These are phyloP conservation scores for Telenomus remus DNA, from an alignment of 1,140 invertebrate genomes.

Conservation along the genomic window DNA sequence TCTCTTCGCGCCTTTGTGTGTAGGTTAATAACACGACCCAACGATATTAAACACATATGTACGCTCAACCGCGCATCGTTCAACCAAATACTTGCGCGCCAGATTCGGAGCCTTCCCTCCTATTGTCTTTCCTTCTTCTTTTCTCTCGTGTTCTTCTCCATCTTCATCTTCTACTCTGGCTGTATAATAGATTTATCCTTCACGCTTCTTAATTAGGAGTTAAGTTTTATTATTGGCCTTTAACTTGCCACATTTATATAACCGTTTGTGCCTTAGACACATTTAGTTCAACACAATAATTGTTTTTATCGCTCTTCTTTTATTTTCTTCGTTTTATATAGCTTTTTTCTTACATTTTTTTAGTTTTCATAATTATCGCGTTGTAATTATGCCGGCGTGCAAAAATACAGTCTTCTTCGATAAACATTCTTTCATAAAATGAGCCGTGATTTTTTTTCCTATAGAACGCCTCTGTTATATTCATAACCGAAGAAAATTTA, in stretches of 20 bases:
- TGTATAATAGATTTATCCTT: conserved; percentile 75
- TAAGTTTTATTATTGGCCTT: conserved; percentile 73
- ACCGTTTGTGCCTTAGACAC: conserved; percentile 48
- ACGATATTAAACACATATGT: conserved; percentile 67
- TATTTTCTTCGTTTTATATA: conserved; percentile 13
- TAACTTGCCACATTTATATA: conserved; percentile 59
- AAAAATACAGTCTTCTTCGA: neutral
- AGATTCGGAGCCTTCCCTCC: conserved; percentile 29
- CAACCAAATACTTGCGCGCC: conserved; percentile 47
- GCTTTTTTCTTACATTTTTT: neutral
- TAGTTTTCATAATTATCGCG: too few species aligned
- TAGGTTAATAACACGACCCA: conserved; percentile 70
- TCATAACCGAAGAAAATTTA: too few species aligned
- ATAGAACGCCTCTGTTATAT: too few species aligned
- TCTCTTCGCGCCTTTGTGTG: conserved; percentile 55
- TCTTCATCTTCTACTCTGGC: conserved; percentile 20
- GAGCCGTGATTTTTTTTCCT: too few species aligned
- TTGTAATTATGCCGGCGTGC: neutral
- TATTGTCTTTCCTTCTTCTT: conserved; percentile 30
- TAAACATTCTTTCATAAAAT: too few species aligned
- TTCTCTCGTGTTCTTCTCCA: conserved; percentile 1
- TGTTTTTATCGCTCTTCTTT: conserved; percentile 26
- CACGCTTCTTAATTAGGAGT: conserved; percentile 75
- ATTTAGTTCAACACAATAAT: conserved; percentile 38
- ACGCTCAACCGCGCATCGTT: conserved; percentile 56